Percentiles rank a stretch among this genome's conserved stretches.
These are phyloP conservation scores for Brachionus rotundiformis DNA, from an alignment of 1,140 invertebrate species.

Conservation along the genomic window DNA sequence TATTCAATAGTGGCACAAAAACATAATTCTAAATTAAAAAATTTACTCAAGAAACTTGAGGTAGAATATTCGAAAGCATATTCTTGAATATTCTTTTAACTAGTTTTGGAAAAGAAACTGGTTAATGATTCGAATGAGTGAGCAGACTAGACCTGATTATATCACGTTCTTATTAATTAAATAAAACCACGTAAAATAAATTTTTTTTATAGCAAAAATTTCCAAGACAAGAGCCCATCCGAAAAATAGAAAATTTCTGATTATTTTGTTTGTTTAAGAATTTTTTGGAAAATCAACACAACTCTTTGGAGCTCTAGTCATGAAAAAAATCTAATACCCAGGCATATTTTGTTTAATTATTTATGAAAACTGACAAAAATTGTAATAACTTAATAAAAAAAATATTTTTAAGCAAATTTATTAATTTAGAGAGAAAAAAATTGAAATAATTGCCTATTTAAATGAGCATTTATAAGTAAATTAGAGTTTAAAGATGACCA, in stretches of 20 bases:
- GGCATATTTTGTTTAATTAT: background rate
- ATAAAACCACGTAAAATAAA: background rate
- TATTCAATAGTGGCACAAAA: background rate
- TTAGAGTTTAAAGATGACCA: background rate
- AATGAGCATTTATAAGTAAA: no score
- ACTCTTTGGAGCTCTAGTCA: background rate
- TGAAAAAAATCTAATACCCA: background rate
- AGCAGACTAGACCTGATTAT: background rate
- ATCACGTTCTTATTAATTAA: constrained; percentile 8
- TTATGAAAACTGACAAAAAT: background rate
- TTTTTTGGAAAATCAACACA: background rate
- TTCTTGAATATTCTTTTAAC: constrained; percentile 1
- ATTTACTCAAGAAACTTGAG: no score
- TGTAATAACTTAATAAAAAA: background rate
- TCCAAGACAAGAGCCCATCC: background rate
- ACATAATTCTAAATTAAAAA: background rate
- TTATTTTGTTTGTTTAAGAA: constrained; percentile 7
- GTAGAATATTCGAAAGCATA: background rate
- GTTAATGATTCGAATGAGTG: background rate
- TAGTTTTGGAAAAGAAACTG: background rate
- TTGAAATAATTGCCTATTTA: no score
- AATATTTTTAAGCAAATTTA: background rate
- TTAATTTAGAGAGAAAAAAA: no score
- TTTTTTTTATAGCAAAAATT: background rate
- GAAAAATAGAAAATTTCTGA: background rate